These are phyloP conservation scores for Corythaeola cristata DNA, from an alignment of 2,113 vertebrate species.

Conservation along the genomic window DNA sequence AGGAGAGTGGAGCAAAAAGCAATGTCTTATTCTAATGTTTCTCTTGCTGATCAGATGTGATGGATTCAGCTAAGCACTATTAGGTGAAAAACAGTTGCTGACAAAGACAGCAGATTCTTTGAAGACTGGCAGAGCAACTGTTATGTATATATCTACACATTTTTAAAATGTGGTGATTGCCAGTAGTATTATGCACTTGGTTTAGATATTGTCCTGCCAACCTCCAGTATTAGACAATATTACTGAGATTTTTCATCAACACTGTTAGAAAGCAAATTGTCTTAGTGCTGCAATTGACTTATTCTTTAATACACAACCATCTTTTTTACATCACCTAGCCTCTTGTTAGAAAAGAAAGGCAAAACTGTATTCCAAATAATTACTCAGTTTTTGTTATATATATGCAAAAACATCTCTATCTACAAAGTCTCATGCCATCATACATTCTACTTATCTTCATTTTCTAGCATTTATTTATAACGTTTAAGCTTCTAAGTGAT, in stretches of 20 bases:
- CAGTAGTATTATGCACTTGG: background rate
- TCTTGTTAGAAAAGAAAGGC: background rate
- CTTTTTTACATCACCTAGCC: background rate
- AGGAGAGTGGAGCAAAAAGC: background rate
- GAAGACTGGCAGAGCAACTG: background rate
- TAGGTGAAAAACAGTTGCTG: background rate
- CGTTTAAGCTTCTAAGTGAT: background rate
- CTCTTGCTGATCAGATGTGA: background rate
- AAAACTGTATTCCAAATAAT: background rate
- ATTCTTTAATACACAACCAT: background rate
- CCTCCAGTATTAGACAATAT: background rate
- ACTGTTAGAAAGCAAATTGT: fast-evolving
- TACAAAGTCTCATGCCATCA: background rate
- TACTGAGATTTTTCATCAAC: background rate
- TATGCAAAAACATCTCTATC: background rate
- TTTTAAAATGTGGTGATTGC: background rate
- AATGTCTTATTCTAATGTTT: background rate
- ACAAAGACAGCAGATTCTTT: background rate
- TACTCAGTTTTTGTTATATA: background rate
- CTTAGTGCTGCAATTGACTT: background rate
- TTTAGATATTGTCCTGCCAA: background rate
- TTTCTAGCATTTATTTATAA: background rate
- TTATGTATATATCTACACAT: background rate
- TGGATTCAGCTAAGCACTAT: background rate
- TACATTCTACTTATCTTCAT: background rate